Base-by-base conservation (phyloP, 2,797 vertebrate genomes). In the Danio jaintianensis region DNA sequence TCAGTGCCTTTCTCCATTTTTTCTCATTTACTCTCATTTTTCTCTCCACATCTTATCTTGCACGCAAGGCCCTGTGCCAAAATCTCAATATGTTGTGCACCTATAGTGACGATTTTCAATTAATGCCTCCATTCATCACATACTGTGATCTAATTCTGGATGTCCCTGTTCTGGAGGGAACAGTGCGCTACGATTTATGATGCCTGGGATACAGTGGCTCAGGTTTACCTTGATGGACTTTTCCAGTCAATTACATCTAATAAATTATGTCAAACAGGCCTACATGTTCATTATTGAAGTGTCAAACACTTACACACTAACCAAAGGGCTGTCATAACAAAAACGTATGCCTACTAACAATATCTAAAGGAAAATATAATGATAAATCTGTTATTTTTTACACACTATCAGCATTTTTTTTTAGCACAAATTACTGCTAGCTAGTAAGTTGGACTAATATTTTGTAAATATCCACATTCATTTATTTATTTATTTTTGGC, bases 91-190 rank as follows among this genome's bases (percentile, higher is more conserved):
- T 76, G 83, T 83, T 71, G 83, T 78, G 88, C 89, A 89, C 88
- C 89, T 89, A 79, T 67, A 80, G 86, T 75, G 87, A 86, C 86
- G 81, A 85, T 90, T 89, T 89, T 90, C 83, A 88, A 88, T 88
- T 88, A 88, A 89, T 85, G 86, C 87, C 88, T 89, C 82, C 87
- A 90, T 91, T 88, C 86, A 88, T 91, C 69, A 79, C 73, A 8
- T 79, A 69, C 84, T 81, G 78, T 71, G 11, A 66, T 62, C 86
- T 89, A 87, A 91, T 83, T 88, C 81, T 89, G 81, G 85, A 88
- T 47, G 78, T 71, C 6, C 80, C 75, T 82, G 72, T 72, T 83
- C 69, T 62, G 72, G 75, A 79, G 71, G 36, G 62, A 82, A 84
- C 82, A 68, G 16, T 48, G 45, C 63, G 36, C 45, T 71, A 79